phyloP scores from a whole-genome alignment of 1,140 invertebrate genomes.

The Adoxophyes honmai region DNA sequence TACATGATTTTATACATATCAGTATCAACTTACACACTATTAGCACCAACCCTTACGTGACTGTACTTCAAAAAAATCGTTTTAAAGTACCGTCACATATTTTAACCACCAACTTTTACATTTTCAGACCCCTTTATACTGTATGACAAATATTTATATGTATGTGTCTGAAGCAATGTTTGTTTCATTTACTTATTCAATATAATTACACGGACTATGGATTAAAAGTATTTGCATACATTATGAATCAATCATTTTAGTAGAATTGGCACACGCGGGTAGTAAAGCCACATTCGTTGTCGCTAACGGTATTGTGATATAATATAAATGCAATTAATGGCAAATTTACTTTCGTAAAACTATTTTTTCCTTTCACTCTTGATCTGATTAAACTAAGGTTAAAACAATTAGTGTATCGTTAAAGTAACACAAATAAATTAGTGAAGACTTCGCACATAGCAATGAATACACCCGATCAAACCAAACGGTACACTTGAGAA shows the following conservation, averaged over 20 bases:
- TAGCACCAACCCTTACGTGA: constrained; percentile 64
- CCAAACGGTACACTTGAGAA: constrained; percentile 44
- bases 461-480: constrained; percentile 31
- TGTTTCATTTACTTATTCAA: neutral
- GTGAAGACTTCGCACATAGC: constrained; percentile 41
- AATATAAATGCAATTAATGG: constrained; percentile 74
- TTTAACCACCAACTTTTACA: constrained; percentile 26
- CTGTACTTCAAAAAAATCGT: constrained; percentile 41
- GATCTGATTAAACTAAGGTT: constrained; percentile 36
- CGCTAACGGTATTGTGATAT: constrained; percentile 47
- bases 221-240: neutral
- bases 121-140: neutral
- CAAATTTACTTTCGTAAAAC: constrained; percentile 59
- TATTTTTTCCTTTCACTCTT: constrained; percentile 31
- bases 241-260: constrained; percentile 7
- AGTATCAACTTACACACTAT: constrained; percentile 26
- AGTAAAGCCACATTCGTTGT: constrained; percentile 61
- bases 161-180: neutral
- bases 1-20: constrained; percentile 15
- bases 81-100: constrained; percentile 52
- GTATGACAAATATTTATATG: neutral
- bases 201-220: neutral
- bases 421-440: constrained; percentile 33
- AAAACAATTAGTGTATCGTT: constrained; percentile 32
- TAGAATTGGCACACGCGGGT: constrained; percentile 56